Conservation (phyloP, 2,797 vertebrate genomes). For the Spondyliosoma cantharus region DNA sequence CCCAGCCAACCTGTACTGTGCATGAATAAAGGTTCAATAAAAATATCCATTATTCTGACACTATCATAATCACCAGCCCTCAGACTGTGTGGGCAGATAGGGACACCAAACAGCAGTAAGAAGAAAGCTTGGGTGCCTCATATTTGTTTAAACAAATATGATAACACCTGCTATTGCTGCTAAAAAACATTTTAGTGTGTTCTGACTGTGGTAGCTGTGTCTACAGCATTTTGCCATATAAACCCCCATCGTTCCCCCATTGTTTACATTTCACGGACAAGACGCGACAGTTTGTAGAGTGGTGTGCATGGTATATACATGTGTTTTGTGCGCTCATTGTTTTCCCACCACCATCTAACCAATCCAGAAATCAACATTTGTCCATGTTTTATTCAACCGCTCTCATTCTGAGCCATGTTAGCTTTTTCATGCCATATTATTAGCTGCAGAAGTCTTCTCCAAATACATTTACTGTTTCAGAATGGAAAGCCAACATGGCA, state of each 20-base stretch:
- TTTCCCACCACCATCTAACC: background rate
- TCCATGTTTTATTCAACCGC: background rate
- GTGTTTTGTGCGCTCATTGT: background rate
- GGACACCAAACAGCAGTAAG: background rate
- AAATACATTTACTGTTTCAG: background rate
- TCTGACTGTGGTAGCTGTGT: background rate
- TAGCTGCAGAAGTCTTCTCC: background rate
- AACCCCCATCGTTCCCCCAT: background rate
- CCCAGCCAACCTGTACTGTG: background rate
- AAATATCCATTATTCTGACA: background rate
- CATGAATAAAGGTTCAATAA: slow-evolving; percentile 15
- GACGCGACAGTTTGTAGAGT: background rate
- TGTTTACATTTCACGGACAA: background rate
- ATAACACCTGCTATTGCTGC: background rate
- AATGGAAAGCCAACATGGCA: slow-evolving; percentile 16
- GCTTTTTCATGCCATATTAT: slow-evolving; percentile 1
- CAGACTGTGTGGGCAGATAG: slow-evolving; percentile 8
- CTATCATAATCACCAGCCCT: background rate
- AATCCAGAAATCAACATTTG: background rate
- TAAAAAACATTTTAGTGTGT: background rate
- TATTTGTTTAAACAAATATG: background rate
- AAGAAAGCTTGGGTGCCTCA: background rate
- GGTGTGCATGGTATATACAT: background rate
- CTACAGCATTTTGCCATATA: background rate
- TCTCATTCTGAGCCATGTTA: background rate